Evolutionary conservation across 1,140 invertebrate genomes (phyloP).

Genomic region (Caenorhabditis briggsae): DNA sequence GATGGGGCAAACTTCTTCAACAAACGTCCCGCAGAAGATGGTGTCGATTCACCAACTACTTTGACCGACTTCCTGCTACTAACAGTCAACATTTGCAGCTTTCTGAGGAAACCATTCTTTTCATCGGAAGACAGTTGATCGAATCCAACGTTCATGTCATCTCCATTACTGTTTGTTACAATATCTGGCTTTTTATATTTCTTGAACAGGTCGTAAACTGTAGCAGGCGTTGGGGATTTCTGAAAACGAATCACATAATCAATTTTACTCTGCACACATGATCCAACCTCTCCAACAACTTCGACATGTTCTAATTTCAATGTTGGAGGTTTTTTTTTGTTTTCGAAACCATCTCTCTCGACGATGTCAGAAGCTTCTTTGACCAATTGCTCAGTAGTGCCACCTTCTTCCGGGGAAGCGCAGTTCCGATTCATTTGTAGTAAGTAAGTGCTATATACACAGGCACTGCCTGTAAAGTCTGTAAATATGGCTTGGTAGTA

Average conservation of each 20-base stretch:
- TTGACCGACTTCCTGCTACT: neutral
- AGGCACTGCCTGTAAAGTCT: neutral
- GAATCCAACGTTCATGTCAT: conserved; percentile 39
- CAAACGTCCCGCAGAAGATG: neutral
- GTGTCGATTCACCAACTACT: neutral
- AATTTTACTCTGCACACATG: neutral
- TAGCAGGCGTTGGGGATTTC: conserved; percentile 23
- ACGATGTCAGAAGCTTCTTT: no score
- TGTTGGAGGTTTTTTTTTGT: neutral
- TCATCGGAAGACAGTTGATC: conserved; percentile 19
- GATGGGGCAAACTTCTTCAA: conserved; percentile 14
- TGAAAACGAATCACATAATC: neutral
- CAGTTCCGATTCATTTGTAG: neutral
- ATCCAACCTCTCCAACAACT: conserved; percentile 8
- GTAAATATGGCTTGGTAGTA: no score
- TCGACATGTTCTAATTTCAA: neutral
- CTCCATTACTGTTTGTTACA: neutral
- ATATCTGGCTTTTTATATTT: neutral
- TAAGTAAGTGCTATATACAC: conserved; percentile 31
- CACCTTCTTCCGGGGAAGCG: neutral
- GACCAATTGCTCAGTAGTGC: neutral
- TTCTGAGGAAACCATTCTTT: conserved; percentile 25
- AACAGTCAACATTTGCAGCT: conserved; percentile 23
- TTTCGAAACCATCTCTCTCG: neutral
- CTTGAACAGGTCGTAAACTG: conserved; percentile 38